Evolutionary conservation across 2,797 vertebrate species (phyloP), one percentile per base, ranked within the genome.

Genomic region (Danio kyathit): DNA sequence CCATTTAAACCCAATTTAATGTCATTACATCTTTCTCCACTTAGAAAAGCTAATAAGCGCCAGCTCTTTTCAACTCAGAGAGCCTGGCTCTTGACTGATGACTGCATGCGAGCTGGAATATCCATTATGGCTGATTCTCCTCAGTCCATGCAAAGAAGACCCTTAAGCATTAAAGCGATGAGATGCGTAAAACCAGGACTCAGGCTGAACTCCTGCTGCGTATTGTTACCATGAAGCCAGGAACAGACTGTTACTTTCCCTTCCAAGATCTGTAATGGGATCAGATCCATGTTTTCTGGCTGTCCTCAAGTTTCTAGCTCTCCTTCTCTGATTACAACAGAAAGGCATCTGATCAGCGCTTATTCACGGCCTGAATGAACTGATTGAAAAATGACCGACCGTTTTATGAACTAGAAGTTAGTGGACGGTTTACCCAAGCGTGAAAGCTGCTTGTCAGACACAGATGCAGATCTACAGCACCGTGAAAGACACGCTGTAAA

Each of bases 171-270:
- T 56, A 14, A 57, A 41, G 61, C 17, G 21, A 60, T 21, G 21
- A 10, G 16, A 46, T 56, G 51, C 17, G 16, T 77, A 77, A 57
- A 77, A 41, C 63, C 64, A 67, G 14, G 38, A 51, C 67, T 72
- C 52, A 40, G 40, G 8, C 44, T 56, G 49, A 76, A 38, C n/a
- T 14, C 56, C 46, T 70, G n/a, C 77, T 51, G 29, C 51, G 57
- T 70, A 52, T 21, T 21, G 56, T 61, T 70, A 61, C 56, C n/a
- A 79, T n/a, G 48, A 46, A 70, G 57, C 38, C 48, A 52, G 11
- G 65, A 79, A 61, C 66, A 79, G 56, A 61, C 75, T 69, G 19
- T 57, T 40, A 61, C 65, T 49, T 79, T 70, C 63, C 13, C 29
- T 61, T 60, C 41, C 76, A 60, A 51, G 29, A 60, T 5, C 46